Conservation (phyloP, 2,113 vertebrate species). For the Hypomesus transpacificus region DNA sequence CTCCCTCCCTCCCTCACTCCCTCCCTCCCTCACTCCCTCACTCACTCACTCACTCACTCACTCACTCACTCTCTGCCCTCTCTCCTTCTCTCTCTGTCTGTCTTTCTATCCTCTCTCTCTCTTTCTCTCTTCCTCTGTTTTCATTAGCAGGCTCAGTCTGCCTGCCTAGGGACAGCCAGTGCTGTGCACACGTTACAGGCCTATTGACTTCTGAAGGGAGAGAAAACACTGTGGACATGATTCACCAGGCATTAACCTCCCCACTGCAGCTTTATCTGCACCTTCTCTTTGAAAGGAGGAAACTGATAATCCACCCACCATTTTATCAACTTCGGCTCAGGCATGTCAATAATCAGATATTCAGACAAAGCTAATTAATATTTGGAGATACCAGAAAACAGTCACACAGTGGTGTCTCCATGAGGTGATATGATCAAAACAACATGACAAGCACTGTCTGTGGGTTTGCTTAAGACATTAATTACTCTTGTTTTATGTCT, state of each 20-base stretch:
- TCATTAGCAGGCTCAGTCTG: constrained; percentile 64
- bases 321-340: constrained; percentile 67
- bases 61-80: neutral
- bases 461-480: constrained; percentile 35
- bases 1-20: neutral
- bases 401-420: constrained; percentile 37
- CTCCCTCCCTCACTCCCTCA: constrained; percentile 7
- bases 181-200: constrained; percentile 70
- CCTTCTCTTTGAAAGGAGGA: constrained; percentile 57
- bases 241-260: constrained; percentile 70
- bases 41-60: neutral
- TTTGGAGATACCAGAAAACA: constrained; percentile 58
- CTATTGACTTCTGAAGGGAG: constrained; percentile 66
- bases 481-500: constrained; percentile 24
- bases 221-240: constrained; percentile 66
- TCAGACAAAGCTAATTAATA: constrained; percentile 65
- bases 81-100: constrained; percentile 11
- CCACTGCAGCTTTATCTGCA: constrained; percentile 64
- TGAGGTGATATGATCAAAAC: constrained; percentile 47
- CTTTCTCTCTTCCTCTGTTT: constrained; percentile 61
- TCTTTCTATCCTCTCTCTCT: constrained; percentile 43
- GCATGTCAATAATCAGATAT: constrained; percentile 64
- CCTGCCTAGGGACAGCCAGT: constrained; percentile 58
- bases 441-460: constrained; percentile 32
- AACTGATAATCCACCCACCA: constrained; percentile 56